Evolutionary conservation across 2,888 invertebrate genomes (phyloP), one percentile per base, ranked within the genome.

Genomic region (Scaptomyza tumidula): DNA sequence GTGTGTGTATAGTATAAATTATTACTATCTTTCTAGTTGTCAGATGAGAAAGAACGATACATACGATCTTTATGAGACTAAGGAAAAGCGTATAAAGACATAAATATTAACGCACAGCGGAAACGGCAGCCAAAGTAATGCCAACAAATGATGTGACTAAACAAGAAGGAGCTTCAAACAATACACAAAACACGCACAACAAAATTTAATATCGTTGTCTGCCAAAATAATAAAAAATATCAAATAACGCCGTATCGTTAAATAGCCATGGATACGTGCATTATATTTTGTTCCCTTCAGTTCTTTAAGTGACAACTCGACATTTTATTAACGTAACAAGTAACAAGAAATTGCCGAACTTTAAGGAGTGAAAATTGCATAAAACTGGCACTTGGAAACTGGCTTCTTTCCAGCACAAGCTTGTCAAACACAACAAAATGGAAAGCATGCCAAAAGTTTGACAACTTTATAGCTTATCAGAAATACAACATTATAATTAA

Each of bases 101-200:
- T 77, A 77, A 73, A 75, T 78, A 75, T 78, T 67, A 82, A 82
- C 73, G 75, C 64, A 78, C 81, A 54, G 66, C 85, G 85, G 87
- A 82, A 78, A 75, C 69, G 82, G 78, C 85, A 75, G 73, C 57
- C 75, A 64, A 75, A 78, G 87, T 85, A 84, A 86, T 85, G 75
- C 70, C 85, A 78, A 75, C 82, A 81, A 87, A 82, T 78, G 75
- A 87, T 71, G 85, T 73, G 69, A 59, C 9, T 7, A 5, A 31
- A 6, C 1, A 27, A 27, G 6, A 3, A 59, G 41, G 31, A 31
- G 31, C 5, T 6, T 5, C 27, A 27, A 5, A 35, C n/a, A 16
- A 35, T 39, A 46, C 35, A 35, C n/a, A 16, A 35, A 35, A 46
- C 35, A 46, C 52, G 58, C 53, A 50, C 45, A 59, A 54, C 66